phyloP scores from a whole-genome alignment of 2,797 vertebrate species.

The Gallinago solitaria region DNA sequence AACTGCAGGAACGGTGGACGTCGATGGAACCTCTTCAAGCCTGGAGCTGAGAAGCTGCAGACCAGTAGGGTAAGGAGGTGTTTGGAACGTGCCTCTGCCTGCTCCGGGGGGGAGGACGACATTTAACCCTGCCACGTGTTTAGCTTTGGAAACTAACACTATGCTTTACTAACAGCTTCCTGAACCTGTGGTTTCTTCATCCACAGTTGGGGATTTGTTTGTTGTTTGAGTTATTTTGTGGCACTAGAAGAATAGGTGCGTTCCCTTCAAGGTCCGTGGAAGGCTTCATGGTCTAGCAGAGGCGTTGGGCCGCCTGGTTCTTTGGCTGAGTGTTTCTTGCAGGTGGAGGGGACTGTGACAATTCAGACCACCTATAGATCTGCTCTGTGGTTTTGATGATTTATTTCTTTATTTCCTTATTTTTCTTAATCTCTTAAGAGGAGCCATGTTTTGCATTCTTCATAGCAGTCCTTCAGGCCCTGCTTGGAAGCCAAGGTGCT shows the following conservation, averaged over 20 bases:
- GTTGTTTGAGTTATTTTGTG: not conserved
- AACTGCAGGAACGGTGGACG: slow-evolving; percentile 75
- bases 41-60: slow-evolving; percentile 87
- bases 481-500: not conserved
- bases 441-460: not conserved
- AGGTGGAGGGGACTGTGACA: not conserved
- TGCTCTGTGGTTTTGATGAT: not conserved
- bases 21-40: slow-evolving; percentile 82
- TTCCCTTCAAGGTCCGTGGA: not conserved
- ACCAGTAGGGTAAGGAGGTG: slow-evolving; percentile 85
- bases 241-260: not conserved
- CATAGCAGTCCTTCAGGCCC: not conserved
- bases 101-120: not conserved
- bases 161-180: not conserved
- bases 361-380: not conserved
- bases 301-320: not conserved
- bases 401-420: not conserved
- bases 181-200: not conserved
- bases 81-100: not conserved
- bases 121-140: not conserved
- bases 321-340: not conserved
- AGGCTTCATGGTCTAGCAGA: not conserved
- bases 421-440: not conserved
- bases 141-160: not conserved
- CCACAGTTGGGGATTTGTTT: not conserved